phyloP scores from a whole-genome alignment of 2,888 invertebrate genomes.

The Volucella inflata region DNA sequence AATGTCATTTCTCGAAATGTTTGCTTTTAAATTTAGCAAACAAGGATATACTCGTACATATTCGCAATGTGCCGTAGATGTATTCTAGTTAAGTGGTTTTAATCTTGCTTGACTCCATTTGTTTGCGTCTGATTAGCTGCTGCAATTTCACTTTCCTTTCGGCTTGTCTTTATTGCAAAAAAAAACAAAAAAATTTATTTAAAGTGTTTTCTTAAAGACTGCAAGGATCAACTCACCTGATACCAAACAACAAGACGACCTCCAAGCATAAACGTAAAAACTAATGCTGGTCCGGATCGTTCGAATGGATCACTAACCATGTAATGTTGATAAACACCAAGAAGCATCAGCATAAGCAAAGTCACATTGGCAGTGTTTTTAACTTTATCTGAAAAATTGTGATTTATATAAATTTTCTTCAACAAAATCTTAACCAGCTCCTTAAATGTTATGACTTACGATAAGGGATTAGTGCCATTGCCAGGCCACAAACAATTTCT shows the following conservation, averaged over 20 bases:
- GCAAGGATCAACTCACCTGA: conserved; percentile 78
- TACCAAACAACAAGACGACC: conserved; percentile 94
- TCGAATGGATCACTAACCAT: conserved; percentile 97
- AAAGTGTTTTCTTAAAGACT: not conserved
- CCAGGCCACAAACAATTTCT: conserved; percentile 93
- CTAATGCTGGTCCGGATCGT: conserved; percentile 94
- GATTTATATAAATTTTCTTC: not conserved
- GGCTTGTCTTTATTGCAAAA: conserved; percentile 85
- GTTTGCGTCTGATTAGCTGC: conserved; percentile 85
- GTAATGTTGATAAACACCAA: conserved; percentile 96
- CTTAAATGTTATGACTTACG: conserved; percentile 86
- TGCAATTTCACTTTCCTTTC: conserved; percentile 85
- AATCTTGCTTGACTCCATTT: conserved; percentile 87
- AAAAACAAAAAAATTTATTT: conserved; percentile 18
- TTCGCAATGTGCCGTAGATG: conserved; percentile 28
- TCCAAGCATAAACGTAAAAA: conserved; percentile 96
- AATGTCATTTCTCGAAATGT: conserved; percentile 64
- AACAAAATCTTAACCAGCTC: conserved; percentile 72
- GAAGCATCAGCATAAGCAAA: conserved; percentile 91
- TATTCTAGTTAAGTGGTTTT: conserved; percentile 77
- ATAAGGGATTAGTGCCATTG: conserved; percentile 92
- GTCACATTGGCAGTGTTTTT: conserved; percentile 95
- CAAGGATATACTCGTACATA: conserved; percentile 26
- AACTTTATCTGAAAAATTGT: conserved; percentile 90
- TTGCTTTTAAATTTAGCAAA: conserved; percentile 41